Evolutionary conservation across 2,113 vertebrate species (phyloP).

Genomic region (Tragelaphus buxtoni): DNA sequence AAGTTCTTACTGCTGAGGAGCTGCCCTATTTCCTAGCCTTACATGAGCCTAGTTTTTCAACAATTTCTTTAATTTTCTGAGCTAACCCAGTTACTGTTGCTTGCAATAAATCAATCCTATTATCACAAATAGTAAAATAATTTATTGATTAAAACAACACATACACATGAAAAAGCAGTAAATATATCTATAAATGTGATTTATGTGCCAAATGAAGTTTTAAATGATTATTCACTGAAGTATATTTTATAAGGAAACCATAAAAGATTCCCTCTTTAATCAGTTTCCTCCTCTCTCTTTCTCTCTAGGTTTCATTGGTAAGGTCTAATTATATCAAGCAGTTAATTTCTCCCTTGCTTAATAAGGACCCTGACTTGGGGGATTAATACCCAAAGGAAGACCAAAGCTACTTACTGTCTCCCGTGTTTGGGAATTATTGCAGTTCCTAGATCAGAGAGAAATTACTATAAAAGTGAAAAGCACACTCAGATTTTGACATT

Average conservation of each 20-base stretch:
- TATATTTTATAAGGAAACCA: background rate
- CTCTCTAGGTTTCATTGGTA: background rate
- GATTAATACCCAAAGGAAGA: conserved; percentile 27
- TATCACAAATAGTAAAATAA: background rate
- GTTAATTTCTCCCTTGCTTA: background rate
- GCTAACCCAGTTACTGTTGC: background rate
- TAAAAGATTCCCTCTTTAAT: background rate
- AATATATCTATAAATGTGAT: background rate
- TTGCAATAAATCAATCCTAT: background rate
- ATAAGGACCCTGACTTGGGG: background rate
- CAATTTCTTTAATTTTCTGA: background rate
- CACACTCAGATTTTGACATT: background rate
- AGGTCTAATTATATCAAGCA: background rate
- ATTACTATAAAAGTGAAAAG: background rate
- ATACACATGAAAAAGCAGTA: background rate
- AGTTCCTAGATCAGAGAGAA: background rate
- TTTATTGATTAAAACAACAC: background rate
- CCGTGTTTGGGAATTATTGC: background rate
- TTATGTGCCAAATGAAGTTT: background rate
- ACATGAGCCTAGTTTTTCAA: background rate
- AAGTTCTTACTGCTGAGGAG: no score
- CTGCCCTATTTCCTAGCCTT: background rate
- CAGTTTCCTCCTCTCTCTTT: background rate
- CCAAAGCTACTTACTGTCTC: background rate
- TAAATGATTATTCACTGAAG: background rate